phyloP scores from a whole-genome alignment of 2,888 invertebrate species.

The Tridacna gigas region DNA sequence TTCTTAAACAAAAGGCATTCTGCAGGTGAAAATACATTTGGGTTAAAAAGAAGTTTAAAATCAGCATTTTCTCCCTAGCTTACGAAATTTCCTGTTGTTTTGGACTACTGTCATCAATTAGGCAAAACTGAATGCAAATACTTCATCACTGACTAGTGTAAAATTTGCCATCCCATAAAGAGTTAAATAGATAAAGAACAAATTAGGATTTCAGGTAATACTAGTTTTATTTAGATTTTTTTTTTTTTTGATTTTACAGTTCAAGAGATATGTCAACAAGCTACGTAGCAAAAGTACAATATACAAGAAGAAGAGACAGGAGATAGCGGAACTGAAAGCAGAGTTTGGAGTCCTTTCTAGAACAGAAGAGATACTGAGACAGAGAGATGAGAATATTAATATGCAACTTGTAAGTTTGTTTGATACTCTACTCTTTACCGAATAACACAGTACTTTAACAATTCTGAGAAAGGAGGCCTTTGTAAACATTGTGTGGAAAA shows the following conservation, averaged over 20 bases:
- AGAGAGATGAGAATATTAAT: slow-evolving; percentile 86
- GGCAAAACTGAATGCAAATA: no score
- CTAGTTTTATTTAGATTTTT: background rate
- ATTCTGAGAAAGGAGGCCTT: background rate
- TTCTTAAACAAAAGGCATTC: no score
- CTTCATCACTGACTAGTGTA: no score
- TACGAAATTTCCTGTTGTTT: no score
- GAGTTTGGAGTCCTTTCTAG: slow-evolving; percentile 91
- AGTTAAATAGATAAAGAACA: no score
- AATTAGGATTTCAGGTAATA: background rate
- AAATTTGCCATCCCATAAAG: no score
- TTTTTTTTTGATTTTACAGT: slow-evolving; percentile 85
- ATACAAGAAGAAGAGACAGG: slow-evolving; percentile 92
- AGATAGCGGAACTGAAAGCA: slow-evolving; percentile 90
- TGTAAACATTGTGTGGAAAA: background rate
- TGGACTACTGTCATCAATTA: no score
- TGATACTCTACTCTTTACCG: background rate
- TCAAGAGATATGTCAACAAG: slow-evolving; percentile 93
- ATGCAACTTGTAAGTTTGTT: slow-evolving; percentile 87
- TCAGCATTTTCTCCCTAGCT: no score
- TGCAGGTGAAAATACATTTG: no score
- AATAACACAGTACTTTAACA: background rate
- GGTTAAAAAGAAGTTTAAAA: no score
- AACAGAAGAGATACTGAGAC: slow-evolving; percentile 90
- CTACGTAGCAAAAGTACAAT: slow-evolving; percentile 92